Conservation (phyloP, 1,140 invertebrate species). For the Lerema accius region DNA sequence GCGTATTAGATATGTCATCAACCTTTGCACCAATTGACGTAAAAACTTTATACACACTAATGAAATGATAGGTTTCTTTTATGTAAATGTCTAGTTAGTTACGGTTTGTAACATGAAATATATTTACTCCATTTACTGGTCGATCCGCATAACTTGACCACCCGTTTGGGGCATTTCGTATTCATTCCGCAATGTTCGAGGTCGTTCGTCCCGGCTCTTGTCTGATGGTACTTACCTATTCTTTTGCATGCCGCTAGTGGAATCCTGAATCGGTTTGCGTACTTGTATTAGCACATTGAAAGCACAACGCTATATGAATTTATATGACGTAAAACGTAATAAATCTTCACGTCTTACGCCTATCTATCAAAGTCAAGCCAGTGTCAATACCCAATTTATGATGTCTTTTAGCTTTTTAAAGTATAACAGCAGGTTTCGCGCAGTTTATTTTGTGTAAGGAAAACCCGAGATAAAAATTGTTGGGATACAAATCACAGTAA, state of each 20-base stretch:
- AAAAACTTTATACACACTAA: too few relatives aligned
- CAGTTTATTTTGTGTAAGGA: not conserved
- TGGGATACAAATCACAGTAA: not conserved
- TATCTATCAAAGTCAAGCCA: conserved; percentile 3
- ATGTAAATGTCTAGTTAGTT: too few relatives aligned
- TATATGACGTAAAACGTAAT: conserved; percentile 35
- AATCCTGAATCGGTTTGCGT: conserved; percentile 66
- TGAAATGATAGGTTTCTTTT: too few relatives aligned
- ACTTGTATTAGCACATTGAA: conserved; percentile 71
- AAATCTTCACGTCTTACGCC: conserved; percentile 19
- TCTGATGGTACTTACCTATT: conserved; percentile 62
- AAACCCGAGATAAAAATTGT: not conserved
- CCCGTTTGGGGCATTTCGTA: conserved; percentile 66
- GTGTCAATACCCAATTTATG: conserved; percentile 17
- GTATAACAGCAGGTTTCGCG: not conserved
- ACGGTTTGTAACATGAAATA: conserved; percentile 27
- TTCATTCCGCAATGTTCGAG: conserved; percentile 68
- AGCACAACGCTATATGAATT: conserved; percentile 57
- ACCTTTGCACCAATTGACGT: too few relatives aligned
- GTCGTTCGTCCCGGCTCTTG: conserved; percentile 80
- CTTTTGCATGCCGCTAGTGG: conserved; percentile 63
- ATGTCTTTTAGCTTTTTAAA: too few relatives aligned
- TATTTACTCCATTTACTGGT: conserved; percentile 44
- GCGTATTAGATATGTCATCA: too few relatives aligned
- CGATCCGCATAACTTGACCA: conserved; percentile 44